Evolutionary conservation across 2,113 vertebrate species (phyloP).

Genomic region (Indicator maculatus): DNA sequence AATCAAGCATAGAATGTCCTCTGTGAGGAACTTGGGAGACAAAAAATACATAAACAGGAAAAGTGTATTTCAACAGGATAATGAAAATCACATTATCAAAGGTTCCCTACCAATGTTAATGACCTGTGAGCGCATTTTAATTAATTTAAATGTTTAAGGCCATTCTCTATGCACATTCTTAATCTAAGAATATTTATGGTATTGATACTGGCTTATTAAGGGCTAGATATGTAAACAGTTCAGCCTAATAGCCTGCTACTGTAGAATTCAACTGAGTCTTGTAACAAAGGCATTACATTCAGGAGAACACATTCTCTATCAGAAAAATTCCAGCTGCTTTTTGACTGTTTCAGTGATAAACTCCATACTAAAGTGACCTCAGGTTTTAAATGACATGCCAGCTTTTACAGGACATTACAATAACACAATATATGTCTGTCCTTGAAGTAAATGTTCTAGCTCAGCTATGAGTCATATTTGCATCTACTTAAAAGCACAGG

Average conservation of each 20-base stretch:
- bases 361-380: not conserved
- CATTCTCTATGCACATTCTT: not conserved
- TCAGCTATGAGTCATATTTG: conserved; percentile 36
- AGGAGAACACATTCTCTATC: not conserved
- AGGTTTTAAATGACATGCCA: conserved; percentile 18
- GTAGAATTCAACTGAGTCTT: not conserved
- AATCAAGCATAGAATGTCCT: not conserved
- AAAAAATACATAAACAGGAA: not conserved
- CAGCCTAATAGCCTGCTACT: conserved; percentile 21
- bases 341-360: not conserved
- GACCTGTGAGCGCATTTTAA: conserved; percentile 6
- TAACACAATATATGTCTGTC: conserved; percentile 21
- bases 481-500: conserved; percentile 1
- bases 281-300: not conserved
- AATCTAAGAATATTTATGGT: not conserved
- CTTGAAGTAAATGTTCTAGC: conserved; percentile 41
- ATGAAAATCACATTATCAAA: conserved; percentile 30
- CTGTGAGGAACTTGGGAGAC: not conserved
- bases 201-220: conserved; percentile 4
- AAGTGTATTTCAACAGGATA: not conserved
- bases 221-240: conserved; percentile 6
- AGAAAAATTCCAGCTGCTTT: not conserved
- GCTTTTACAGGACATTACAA: conserved; percentile 10
- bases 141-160: conserved; percentile 34
- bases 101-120: not conserved